A percentile compares a stretch with the other conserved stretches of the same genome.
phyloP scores from a whole-genome alignment of 2,113 vertebrate species.

The Spermophilus dauricus region DNA sequence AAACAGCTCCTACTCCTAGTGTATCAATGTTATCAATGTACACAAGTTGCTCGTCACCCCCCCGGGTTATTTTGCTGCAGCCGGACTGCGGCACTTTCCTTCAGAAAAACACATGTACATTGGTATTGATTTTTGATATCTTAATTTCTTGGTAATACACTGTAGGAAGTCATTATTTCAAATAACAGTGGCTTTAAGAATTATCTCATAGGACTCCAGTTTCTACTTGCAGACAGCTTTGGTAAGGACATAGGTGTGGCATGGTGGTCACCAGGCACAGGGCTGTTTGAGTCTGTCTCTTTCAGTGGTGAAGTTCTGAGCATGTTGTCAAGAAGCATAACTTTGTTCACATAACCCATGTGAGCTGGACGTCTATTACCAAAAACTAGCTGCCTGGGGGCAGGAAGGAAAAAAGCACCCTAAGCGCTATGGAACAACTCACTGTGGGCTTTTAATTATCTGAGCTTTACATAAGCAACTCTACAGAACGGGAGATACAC shows the following conservation, averaged over 20 bases:
- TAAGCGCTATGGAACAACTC: slow-evolving; percentile 52
- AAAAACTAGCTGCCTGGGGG: slow-evolving; percentile 57
- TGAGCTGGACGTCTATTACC: slow-evolving; percentile 9
- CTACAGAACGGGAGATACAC: slow-evolving; percentile 62
- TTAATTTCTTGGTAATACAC: not conserved
- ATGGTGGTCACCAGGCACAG: not conserved
- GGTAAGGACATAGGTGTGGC: not conserved
- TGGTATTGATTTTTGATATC: slow-evolving; percentile 13
- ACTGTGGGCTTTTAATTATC: slow-evolving; percentile 78
- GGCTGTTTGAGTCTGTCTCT: not conserved
- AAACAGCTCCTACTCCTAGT: too few relatives aligned
- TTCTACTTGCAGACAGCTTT: slow-evolving; percentile 23
- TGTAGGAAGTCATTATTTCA: slow-evolving; percentile 5
- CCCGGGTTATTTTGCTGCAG: too few relatives aligned
- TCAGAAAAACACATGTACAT: not conserved
- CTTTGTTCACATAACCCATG: slow-evolving; percentile 47
- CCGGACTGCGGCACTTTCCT: not conserved
- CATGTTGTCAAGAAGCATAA: slow-evolving; percentile 5
- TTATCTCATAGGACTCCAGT: not conserved
- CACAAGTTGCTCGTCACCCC: too few relatives aligned
- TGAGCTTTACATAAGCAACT: slow-evolving; percentile 78
- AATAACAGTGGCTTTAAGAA: slow-evolving; percentile 25
- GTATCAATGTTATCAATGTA: too few relatives aligned
- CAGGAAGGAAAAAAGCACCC: not conserved
- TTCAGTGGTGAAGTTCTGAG: slow-evolving; percentile 20